Evolutionary conservation across 2,797 vertebrate genomes (phyloP), one percentile per base, ranked within the genome.

Genomic region (Arremon aurantiirostris): DNA sequence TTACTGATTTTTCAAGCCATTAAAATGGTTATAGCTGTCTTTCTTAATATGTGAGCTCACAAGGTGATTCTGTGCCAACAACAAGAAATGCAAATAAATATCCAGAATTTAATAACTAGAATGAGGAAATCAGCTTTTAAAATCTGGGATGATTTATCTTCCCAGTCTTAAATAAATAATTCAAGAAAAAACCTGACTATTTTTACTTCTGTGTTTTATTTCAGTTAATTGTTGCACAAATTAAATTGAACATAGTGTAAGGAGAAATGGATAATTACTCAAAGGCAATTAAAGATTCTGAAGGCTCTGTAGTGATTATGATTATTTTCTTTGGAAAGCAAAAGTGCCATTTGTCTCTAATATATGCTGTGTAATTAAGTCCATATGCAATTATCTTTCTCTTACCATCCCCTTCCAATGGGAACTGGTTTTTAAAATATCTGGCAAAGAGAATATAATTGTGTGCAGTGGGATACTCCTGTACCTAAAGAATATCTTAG

Each of bases 311-410:
- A 85, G 70, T 95, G 96, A 97, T 97, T 94, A 95, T 82, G 82
- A 94, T 96, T 97, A 96, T 97, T 97, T 97, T 91, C 82, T 96
- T 96, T 85, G 55, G 84, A 92, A 95, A 96, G 86, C 14, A 65
- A 80, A 87, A 95, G 42, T 82, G 44, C 83, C 52, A 86, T 96
- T 96, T 97, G 90, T 97, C 85, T 97, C 86, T 85, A 93, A 95
- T 89, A 44, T 86, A 89, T 93, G 76, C 72, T 84, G 32, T 80
- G 47, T 92, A 97, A 94, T 96, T 96, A 97, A 96, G 93, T 69
- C 77, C 82, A 84, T 89, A 53, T 86, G 80, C 63, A 96, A 88
- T 95, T 95, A 96, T 96, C 85, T 86, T 95, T 91, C 59, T 91
- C 57, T 95, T 89, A 65, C 82, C 47, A 53, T 83, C 59, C 69